Base-by-base conservation (phyloP, 2,888 invertebrate genomes). In the Cinara cedri region DNA sequence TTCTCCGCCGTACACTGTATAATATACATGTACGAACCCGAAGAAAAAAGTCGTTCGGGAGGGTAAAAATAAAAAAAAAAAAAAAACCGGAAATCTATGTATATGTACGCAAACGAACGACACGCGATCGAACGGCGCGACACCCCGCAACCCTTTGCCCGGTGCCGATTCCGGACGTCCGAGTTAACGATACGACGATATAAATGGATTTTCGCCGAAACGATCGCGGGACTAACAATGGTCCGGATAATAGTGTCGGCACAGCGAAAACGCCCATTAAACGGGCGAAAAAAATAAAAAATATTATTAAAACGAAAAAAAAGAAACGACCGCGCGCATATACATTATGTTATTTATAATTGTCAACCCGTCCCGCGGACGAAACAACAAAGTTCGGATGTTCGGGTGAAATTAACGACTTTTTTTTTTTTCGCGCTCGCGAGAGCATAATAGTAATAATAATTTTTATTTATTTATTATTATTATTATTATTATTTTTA, bases 371-470 rank as follows among this genome's bases (percentile, higher is more conserved):
- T 42, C n/a, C 34, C 54, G 10, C 65, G 19, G 54, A 44, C 21
- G 57, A 42, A 70, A 57, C 6, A 70, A 57, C 6, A 65, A 57
- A 57, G 60, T 70, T 62, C 42, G 19, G 19, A 34, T 62, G 63
- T 74, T 63, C 74, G 57, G 78, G 60, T n/a, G 60, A 76, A 70
- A 78, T 78, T 78, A 78, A 78, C 78, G 78, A 78, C 78, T 51
- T 19, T 68, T 76, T 49, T 63, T 13, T 55, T 62, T 34, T 55
- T 54, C 1, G 3, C 19, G 6, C 10, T 54, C 51, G 16, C 2
- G 13, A 60, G 60, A 26, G 24, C 16, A 60, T 16, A 62, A 70
- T 70, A 78, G 46, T 75, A 75, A 78, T 70, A 68, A 70, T 34
- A 34, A 34, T 34, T 4, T 4, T 34, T 34, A n/a, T n/a, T n/a